Base-by-base conservation (phyloP, 1,140 invertebrate species). In the Dendrolimus kikuchii region DNA sequence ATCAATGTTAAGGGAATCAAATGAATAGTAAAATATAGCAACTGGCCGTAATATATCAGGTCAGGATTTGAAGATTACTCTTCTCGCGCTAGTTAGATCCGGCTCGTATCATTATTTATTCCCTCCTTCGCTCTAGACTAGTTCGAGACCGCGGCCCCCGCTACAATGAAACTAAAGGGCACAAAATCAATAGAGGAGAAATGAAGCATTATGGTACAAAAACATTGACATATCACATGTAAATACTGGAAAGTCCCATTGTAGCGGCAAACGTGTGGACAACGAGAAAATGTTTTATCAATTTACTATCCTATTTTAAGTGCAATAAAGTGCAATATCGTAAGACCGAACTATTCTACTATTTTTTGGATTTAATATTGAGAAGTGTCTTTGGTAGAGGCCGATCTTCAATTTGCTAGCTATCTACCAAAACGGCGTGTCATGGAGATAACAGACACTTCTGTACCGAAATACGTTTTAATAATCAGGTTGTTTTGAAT, bases 261-360 rank as follows among this genome's bases (percentile, higher is more conserved):
- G 62, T 58, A 66, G 53, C 42, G 59, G 56, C 55, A n/a, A 38
- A 40, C 9, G n/a, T 39, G 59, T 49, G 40, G 47, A 51, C 6
- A 39, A 53, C 52, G 51, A 39, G 43, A 45, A 44, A 49, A 53
- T 41, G 51, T 40, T 53, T 53, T 42, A 59, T 61, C 44, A 53
- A 66, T 64, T 62, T 38, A 53, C 52, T 65, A 65, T 64, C 60
- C 62, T 74, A 68, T 55, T 55, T 55, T 64, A 66, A 60, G 71
- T 68, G 64, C 64, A 66, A 55, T 67, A 62, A 62, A 60, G 71
- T 74, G 71, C 68, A 64, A 55, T 63, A 66, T 62, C 55, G 57
- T 51, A 51, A 51, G 66, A 71, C 54, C 59, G 57, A 68, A 68
- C 64, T 66, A 68, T 62, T 51, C 56, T 58, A 66, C 53, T 64